Conservation (phyloP, 2,888 invertebrate genomes). For the Cephus sareptanus region DNA sequence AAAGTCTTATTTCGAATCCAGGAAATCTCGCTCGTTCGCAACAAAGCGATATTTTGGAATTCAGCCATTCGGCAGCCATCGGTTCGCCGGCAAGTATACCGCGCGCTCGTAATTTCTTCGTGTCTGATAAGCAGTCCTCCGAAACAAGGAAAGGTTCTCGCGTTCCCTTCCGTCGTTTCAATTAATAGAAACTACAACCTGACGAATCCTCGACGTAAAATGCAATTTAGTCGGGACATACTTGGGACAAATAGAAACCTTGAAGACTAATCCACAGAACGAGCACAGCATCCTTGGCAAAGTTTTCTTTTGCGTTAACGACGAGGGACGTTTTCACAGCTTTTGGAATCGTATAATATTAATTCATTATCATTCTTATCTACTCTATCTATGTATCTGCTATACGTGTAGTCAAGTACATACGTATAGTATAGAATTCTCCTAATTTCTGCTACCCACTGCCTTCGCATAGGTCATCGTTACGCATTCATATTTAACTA, state of each 20-base stretch:
- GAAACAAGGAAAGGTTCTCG: neutral
- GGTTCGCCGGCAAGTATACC: neutral
- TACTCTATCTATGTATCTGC: too few relatives aligned
- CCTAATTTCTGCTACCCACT: too few relatives aligned
- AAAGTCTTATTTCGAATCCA: too few relatives aligned
- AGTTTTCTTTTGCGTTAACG: neutral
- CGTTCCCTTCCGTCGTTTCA: neutral
- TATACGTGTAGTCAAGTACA: too few relatives aligned
- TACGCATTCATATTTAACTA: neutral
- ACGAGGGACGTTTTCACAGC: neutral
- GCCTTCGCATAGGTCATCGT: neutral
- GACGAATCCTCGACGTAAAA: neutral
- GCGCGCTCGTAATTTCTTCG: constrained; percentile 43
- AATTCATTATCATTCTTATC: too few relatives aligned
- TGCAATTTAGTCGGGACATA: neutral
- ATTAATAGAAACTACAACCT: neutral
- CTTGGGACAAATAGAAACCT: neutral
- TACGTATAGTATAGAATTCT: too few relatives aligned
- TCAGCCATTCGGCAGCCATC: neutral
- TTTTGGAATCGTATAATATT: too few relatives aligned
- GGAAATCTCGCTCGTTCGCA: neutral
- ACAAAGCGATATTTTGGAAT: neutral
- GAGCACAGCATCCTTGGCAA: neutral
- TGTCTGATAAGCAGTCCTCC: constrained; percentile 15
- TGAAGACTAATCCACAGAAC: neutral